These are phyloP conservation scores for Drosophila ambigua DNA, from an alignment of 1,140 invertebrate genomes.

Conservation along the genomic window DNA sequence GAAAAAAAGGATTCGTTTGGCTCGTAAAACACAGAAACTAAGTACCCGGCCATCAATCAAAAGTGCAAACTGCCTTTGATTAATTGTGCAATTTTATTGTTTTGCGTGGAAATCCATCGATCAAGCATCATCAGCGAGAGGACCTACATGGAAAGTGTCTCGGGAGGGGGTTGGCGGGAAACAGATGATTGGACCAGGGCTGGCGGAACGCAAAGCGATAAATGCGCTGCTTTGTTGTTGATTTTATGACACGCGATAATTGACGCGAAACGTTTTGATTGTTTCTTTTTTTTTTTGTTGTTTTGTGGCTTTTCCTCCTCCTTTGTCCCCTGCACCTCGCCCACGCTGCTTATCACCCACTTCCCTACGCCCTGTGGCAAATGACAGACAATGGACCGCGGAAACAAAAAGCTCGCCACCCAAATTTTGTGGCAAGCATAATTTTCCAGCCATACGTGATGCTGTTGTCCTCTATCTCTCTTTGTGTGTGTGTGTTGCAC, in stretches of 20 bases:
- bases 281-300: constrained; percentile 39
- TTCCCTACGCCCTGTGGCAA: constrained; percentile 12
- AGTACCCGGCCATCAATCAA: constrained; percentile 72
- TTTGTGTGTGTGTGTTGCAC: constrained; percentile 43
- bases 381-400: constrained; percentile 59
- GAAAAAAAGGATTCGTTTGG: constrained; percentile 40
- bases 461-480: background rate
- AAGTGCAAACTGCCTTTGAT: constrained; percentile 71
- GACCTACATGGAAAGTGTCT: background rate
- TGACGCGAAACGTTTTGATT: constrained; percentile 79
- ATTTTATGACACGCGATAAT: constrained; percentile 79
- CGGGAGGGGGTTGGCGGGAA: constrained; percentile 8
- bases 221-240: constrained; percentile 51
- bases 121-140: constrained; percentile 32
- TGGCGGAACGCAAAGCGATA: constrained; percentile 20
- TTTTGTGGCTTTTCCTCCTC: constrained; percentile 27
- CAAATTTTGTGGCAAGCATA: constrained; percentile 44
- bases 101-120: constrained; percentile 74
- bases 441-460: constrained; percentile 57
- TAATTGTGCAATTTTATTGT: constrained; percentile 81
- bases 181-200: too few species aligned
- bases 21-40: constrained; percentile 48
- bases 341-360: background rate
- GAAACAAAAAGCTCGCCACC: constrained; percentile 57
- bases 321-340: background rate